phyloP scores from a whole-genome alignment of 2,113 vertebrate genomes.

The Picathartes gymnocephalus region DNA sequence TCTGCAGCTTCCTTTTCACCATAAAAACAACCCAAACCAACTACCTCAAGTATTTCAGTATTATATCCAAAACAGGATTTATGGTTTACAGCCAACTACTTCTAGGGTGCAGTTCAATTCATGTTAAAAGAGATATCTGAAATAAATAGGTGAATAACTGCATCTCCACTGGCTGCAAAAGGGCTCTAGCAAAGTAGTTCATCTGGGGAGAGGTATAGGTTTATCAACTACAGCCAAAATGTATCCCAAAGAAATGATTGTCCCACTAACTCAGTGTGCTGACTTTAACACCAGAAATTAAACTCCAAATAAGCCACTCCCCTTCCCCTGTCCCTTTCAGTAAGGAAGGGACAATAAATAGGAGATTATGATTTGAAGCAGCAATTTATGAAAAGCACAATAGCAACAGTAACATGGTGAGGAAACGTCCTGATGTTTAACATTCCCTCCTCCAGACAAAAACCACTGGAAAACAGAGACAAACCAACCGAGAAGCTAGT shows the following conservation, averaged over 20 bases:
- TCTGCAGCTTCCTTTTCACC: background rate
- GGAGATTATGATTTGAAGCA: background rate
- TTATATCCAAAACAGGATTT: background rate
- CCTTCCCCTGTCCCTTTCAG: background rate
- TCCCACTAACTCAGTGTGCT: background rate
- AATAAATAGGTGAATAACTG: background rate
- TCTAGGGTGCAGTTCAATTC: background rate
- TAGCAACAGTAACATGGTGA: background rate
- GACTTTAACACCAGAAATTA: background rate
- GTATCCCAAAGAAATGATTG: background rate
- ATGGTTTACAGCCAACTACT: background rate
- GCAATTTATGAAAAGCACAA: background rate
- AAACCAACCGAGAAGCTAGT: background rate
- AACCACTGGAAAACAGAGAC: background rate
- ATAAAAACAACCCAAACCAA: background rate
- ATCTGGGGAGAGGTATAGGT: background rate
- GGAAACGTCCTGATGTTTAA: background rate
- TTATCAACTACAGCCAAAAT: background rate
- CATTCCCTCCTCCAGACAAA: accelerated
- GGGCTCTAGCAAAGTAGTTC: background rate
- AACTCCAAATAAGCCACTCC: background rate
- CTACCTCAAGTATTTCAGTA: background rate
- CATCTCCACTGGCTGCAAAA: background rate
- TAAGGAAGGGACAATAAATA: background rate
- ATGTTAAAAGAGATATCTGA: background rate